Conservation (phyloP, 2,113 vertebrate genomes). For the Oxyura jamaicensis region DNA sequence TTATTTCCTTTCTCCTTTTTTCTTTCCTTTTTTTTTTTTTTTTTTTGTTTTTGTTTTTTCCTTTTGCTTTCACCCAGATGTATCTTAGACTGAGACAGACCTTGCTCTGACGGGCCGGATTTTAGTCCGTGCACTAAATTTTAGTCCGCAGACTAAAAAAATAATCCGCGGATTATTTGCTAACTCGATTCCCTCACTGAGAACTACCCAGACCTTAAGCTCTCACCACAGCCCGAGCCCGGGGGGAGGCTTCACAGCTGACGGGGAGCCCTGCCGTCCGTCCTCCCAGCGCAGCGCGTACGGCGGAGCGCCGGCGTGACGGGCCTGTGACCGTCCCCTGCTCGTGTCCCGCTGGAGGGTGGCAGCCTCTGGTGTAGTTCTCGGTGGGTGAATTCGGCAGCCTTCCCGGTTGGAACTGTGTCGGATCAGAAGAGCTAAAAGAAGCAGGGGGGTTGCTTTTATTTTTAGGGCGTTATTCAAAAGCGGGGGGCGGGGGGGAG, state of each 20-base stretch:
- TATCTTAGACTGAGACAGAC: slow-evolving; percentile 72
- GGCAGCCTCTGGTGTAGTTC: slow-evolving; percentile 75
- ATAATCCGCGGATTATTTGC: slow-evolving; percentile 86
- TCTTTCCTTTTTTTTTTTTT: not conserved
- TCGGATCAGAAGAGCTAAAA: slow-evolving; percentile 70
- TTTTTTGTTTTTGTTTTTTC: not conserved
- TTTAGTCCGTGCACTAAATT: slow-evolving; percentile 83
- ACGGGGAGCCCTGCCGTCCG: slow-evolving; percentile 13
- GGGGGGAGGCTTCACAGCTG: slow-evolving; percentile 70
- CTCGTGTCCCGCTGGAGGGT: slow-evolving; percentile 62
- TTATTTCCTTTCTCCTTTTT: not conserved
- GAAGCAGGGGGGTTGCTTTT: slow-evolving; percentile 38
- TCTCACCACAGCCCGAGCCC: not conserved
- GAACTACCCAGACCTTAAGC: slow-evolving; percentile 76
- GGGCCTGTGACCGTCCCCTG: slow-evolving; percentile 68
- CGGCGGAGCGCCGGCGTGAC: slow-evolving; percentile 37
- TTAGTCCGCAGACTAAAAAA: slow-evolving; percentile 88
- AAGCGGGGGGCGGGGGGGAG: not conserved
- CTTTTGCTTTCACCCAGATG: slow-evolving; percentile 69
- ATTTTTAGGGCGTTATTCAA: slow-evolving; percentile 64
- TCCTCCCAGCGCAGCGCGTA: slow-evolving; percentile 58
- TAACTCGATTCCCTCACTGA: slow-evolving; percentile 80
- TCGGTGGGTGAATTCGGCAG: slow-evolving; percentile 80
- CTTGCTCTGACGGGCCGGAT: slow-evolving; percentile 76
- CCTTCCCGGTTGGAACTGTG: slow-evolving; percentile 69